Evolutionary conservation across 2,888 invertebrate genomes (phyloP).

Genomic region (Noctua comes): DNA sequence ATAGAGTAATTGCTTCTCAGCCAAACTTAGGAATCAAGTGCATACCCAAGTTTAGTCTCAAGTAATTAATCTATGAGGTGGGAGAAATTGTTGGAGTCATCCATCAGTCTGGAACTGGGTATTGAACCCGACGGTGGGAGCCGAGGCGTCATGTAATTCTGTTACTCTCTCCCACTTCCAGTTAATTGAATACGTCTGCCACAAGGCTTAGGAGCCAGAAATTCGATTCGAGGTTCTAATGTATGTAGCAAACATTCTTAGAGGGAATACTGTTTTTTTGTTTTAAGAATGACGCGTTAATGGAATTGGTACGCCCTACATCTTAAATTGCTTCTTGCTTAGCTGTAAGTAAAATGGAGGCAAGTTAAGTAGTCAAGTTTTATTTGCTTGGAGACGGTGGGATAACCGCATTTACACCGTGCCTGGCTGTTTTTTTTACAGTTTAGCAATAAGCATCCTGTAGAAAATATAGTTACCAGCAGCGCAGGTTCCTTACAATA

Average conservation of each 20-base stretch:
- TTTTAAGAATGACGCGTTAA: conserved; percentile 46
- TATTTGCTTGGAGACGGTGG: background rate
- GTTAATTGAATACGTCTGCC: conserved; percentile 77
- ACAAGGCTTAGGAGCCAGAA: conserved; percentile 67
- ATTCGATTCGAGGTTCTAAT: conserved; percentile 69
- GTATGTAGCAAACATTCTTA: conserved; percentile 61
- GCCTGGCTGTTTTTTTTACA: background rate
- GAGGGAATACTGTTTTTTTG: conserved; percentile 44
- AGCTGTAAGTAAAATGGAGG: conserved; percentile 10
- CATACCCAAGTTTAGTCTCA: conserved; percentile 73
- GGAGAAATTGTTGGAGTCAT: conserved; percentile 70
- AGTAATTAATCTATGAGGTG: conserved; percentile 75
- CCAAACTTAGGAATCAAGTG: conserved; percentile 75
- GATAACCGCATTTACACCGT: background rate
- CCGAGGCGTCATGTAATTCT: conserved; percentile 73
- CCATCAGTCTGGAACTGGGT: conserved; percentile 70
- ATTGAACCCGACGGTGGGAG: conserved; percentile 68
- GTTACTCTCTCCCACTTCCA: conserved; percentile 72
- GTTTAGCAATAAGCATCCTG: background rate
- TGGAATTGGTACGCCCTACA: conserved; percentile 41
- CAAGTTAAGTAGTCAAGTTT: conserved; percentile 1
- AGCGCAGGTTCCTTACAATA: background rate
- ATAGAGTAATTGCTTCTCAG: conserved; percentile 76
- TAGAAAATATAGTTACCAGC: background rate
- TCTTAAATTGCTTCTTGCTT: conserved; percentile 44